These are phyloP conservation scores for Phoxinus phoxinus DNA, from an alignment of 2,113 vertebrate species.

Conservation along the genomic window DNA sequence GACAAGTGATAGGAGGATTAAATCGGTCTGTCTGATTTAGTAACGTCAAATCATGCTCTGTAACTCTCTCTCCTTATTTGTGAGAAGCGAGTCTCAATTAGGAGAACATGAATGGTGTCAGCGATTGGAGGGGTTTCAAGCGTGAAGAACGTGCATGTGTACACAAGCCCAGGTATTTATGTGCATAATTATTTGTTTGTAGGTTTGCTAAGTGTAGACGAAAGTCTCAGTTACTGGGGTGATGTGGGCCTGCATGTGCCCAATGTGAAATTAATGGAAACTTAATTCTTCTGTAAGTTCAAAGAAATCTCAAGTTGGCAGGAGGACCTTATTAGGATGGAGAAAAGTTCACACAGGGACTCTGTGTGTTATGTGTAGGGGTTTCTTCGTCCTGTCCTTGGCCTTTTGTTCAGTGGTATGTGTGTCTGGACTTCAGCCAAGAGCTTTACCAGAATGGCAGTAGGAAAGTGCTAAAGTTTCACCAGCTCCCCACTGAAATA, in stretches of 20 bases:
- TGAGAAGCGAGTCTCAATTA: conserved; percentile 26
- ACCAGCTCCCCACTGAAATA: background rate
- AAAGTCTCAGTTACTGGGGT: background rate
- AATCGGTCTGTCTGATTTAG: conserved; percentile 1
- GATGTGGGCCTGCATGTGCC: background rate
- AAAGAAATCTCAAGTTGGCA: conserved; percentile 24
- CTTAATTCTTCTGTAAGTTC: conserved; percentile 14
- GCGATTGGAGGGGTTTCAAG: background rate
- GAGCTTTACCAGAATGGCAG: background rate
- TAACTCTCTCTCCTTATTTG: conserved; percentile 1
- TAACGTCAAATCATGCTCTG: background rate
- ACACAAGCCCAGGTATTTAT: background rate
- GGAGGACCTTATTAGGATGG: conserved; percentile 34
- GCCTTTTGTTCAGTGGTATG: conserved; percentile 55
- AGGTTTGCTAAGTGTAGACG: background rate
- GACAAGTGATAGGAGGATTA: background rate
- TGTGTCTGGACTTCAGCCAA: conserved; percentile 33
- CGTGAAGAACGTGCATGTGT: conserved; percentile 13
- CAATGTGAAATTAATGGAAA: conserved; percentile 7
- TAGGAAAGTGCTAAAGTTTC: conserved; percentile 6
- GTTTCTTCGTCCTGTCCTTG: conserved; percentile 51
- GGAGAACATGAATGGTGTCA: conserved; percentile 8
- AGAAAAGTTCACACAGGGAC: conserved; percentile 3
- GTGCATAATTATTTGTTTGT: background rate
- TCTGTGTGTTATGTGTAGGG: conserved; percentile 33